Base-by-base conservation (phyloP, 2,113 vertebrate genomes). In the Ammospiza caudacuta region DNA sequence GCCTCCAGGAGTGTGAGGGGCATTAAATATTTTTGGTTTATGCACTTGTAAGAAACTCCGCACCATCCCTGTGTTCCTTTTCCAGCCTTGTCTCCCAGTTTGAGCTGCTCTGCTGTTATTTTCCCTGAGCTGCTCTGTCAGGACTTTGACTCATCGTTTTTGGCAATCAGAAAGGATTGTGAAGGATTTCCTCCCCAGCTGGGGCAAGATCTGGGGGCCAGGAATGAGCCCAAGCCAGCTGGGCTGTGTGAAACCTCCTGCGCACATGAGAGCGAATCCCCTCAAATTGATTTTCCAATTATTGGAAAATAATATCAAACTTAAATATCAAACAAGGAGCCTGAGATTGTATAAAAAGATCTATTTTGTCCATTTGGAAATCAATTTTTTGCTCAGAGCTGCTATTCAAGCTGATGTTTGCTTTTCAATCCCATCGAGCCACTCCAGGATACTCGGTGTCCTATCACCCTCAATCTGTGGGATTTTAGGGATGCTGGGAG, bases 121-220 rank as follows among this genome's bases (percentile, higher is more conserved):
- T 73, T 39, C 59, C 46, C 49, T 68, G 5, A 39, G 62, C 82
- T n/a, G 3, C 13, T 68, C 67, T 64, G 23, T n/a, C 62, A 37
- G 66, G 90, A 55, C 15, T 83, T 88, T 33, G 49, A 21, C 41
- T 92, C 75, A 28, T 78, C 1, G 0, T 46, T 83, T 96, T 67
- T 70, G 74, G 84, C 85, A 79, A 46, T 76, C 92, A 88, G 87
- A 72, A 68, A 52, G 72, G 76, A 80, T 81, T 90, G 76, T 69
- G 86, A 59, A 92, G 80, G 89, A 90, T 94, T 94, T 96, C 43
- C 83, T 86, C 51, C 69, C 54, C 92, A 87, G 70, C 87, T 92
- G 93, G 90, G 61, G 35, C 69, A 86, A 54, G 46, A 52, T 52
- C 46, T 62, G 72, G 54, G 90, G 72, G 28, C 55, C 83, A 92